Base-by-base conservation (phyloP, 2,797 vertebrate genomes). In the Melanogrammus aeglefinus region DNA sequence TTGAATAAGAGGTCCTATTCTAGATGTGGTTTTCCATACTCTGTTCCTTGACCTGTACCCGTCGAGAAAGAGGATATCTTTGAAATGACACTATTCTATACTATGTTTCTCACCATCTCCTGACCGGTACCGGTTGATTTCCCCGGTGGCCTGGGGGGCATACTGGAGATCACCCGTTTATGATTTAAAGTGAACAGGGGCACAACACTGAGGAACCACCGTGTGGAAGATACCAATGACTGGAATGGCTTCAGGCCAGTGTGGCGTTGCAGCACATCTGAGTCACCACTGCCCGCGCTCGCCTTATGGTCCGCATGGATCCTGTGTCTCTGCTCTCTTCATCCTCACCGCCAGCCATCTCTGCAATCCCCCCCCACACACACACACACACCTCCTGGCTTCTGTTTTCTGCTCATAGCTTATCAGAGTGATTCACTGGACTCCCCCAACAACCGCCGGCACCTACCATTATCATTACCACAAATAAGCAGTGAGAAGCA, bases 181-280 rank as follows among this genome's bases (percentile, higher is more conserved):
- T 76, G 76, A 41, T 78, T 72, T 78, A 57, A 27, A 77, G 12
- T 51, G 36, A 80, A 44, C 47, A 66, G 66, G 10, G 35, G 10
- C 0, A 13, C 63, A 77, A 38, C 39, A 44, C 70, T 66, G 13
- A 36, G 0, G 57, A 16, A 63, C 18, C 4, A 29, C 69, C 27
- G 16, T 21, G 4, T 69, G 77, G 51, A 63, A 74, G 81, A 76
- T 77, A 75, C 78, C 76, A 74, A 27, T 12, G 38, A 66, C 76
- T 2, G 73, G 72, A 76, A 69, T 75, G 73, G 41, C 51, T 81
- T 57, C 29, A 39, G 75, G 80, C 76, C 35, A 77, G 74, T 38
- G 1, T 76, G 75, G 83, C 77, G 75, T 7, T 69, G 2, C 73
- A 84, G 78, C 78, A 81, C 73, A 80, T 78, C 51, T 75, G 47